Percentiles rank a stretch among this genome's conserved stretches.
phyloP scores from a whole-genome alignment of 2,888 invertebrate species.

The Dicycla oo region DNA sequence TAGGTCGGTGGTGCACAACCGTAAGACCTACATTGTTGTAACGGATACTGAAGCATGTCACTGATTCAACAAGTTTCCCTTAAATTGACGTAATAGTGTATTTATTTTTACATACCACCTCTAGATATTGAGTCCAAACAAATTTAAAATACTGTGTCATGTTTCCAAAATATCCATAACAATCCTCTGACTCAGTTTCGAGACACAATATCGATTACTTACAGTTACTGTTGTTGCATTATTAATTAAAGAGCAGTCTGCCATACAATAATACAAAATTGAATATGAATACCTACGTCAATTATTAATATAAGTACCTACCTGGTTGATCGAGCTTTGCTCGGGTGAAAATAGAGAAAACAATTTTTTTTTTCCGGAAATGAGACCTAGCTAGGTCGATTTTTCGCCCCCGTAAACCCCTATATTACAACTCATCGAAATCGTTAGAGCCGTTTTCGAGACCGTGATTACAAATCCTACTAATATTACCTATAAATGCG shows the following conservation, averaged over 20 bases:
- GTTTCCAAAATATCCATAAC: constrained; percentile 32
- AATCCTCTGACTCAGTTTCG: constrained; percentile 36
- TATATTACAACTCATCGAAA: too few species aligned
- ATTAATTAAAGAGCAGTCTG: constrained; percentile 11
- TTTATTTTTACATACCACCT: constrained; percentile 18
- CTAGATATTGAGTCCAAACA: constrained; percentile 20
- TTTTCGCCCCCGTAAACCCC: too few species aligned
- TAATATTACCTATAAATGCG: too few species aligned
- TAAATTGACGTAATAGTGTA: constrained; percentile 12
- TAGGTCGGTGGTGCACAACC: constrained; percentile 68
- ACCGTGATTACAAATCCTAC: too few species aligned
- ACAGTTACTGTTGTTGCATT: constrained; percentile 19
- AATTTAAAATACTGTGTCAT: constrained; percentile 22
- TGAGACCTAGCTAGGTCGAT: too few species aligned
- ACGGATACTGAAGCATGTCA: constrained; percentile 43
- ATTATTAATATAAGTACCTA: too few species aligned
- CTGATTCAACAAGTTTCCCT: constrained; percentile 17
- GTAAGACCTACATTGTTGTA: constrained; percentile 60
- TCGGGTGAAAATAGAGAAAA: too few species aligned
- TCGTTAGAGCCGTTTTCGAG: too few species aligned
- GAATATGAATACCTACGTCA: too few species aligned
- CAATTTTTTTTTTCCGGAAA: too few species aligned
- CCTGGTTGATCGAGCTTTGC: too few species aligned
- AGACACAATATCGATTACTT: constrained; percentile 21
- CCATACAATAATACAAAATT: constrained; percentile 14